A percentile compares a stretch with the other conserved stretches of the same genome.
phyloP scores from a whole-genome alignment of 2,113 vertebrate genomes.

The Bungarus multicinctus region DNA sequence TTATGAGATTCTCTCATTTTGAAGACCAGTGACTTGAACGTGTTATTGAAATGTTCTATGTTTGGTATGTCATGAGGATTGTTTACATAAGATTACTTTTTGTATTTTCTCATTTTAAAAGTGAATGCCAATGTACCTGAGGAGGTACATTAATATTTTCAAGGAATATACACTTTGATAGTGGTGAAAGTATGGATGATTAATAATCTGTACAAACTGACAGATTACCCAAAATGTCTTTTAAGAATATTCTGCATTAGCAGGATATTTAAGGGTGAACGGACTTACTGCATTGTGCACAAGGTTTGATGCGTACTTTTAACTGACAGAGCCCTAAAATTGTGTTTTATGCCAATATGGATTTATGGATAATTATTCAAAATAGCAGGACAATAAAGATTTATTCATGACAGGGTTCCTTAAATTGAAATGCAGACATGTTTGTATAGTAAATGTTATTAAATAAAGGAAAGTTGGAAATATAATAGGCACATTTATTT shows the following conservation, averaged over 20 bases:
- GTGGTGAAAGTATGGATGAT: slow-evolving; percentile 15
- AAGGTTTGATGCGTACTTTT: slow-evolving; percentile 26
- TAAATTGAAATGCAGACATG: slow-evolving; percentile 18
- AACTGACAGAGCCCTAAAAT: slow-evolving; percentile 16
- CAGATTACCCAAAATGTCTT: slow-evolving; percentile 31
- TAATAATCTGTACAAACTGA: neutral
- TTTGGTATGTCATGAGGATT: slow-evolving; percentile 69
- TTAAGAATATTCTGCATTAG: slow-evolving; percentile 6
- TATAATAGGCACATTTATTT: slow-evolving; percentile 56
- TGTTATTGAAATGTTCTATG: slow-evolving; percentile 65
- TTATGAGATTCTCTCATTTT: slow-evolving; percentile 72
- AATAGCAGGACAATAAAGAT: neutral
- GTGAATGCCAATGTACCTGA: slow-evolving; percentile 58
- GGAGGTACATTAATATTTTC: slow-evolving; percentile 26
- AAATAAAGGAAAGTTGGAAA: slow-evolving; percentile 1
- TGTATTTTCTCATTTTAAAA: slow-evolving; percentile 66
- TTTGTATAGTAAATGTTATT: slow-evolving; percentile 35
- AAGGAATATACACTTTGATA: slow-evolving; percentile 35
- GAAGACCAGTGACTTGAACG: slow-evolving; percentile 43
- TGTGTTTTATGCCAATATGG: slow-evolving; percentile 3
- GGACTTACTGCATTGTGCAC: neutral
- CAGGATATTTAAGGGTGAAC: neutral
- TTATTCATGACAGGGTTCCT: neutral
- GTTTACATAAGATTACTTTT: slow-evolving; percentile 74
- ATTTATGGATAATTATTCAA: slow-evolving; percentile 6